phyloP scores from a whole-genome alignment of 2,888 invertebrate species.

The Coenonympha arcania region DNA sequence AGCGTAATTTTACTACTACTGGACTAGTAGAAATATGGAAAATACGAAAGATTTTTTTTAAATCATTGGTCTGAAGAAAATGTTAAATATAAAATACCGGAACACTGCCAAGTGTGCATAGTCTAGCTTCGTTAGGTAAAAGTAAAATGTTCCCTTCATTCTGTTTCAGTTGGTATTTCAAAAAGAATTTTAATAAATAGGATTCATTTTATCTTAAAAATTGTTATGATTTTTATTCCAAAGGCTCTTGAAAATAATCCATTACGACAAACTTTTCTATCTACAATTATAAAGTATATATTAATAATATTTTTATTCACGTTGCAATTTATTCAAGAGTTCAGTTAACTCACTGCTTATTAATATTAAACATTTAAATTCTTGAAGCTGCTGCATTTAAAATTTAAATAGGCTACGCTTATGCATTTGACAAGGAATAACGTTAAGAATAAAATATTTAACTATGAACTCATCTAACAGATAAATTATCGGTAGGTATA shows the following conservation, averaged over 20 bases:
- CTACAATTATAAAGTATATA: no score
- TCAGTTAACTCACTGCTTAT: conserved; percentile 1
- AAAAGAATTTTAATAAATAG: background rate
- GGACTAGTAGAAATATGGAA: background rate
- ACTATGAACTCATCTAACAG: no score
- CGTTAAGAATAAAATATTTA: no score
- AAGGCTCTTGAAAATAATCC: conserved; percentile 3
- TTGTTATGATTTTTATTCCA: background rate
- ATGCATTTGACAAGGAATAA: no score
- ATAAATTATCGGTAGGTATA: no score
- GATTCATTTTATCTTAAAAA: background rate
- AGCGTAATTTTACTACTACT: background rate
- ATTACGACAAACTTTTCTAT: background rate
- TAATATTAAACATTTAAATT: background rate
- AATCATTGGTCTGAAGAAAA: background rate
- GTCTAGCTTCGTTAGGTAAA: conserved; percentile 1
- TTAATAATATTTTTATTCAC: background rate
- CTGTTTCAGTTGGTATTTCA: background rate
- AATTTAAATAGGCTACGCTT: background rate
- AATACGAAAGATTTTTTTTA: background rate
- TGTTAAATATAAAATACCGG: background rate
- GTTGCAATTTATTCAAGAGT: background rate
- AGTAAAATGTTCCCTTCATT: background rate
- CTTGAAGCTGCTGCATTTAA: background rate
- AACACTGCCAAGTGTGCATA: background rate